Base-by-base conservation (phyloP, 2,888 invertebrate genomes). In the Harpagoxenus sublaevis region DNA sequence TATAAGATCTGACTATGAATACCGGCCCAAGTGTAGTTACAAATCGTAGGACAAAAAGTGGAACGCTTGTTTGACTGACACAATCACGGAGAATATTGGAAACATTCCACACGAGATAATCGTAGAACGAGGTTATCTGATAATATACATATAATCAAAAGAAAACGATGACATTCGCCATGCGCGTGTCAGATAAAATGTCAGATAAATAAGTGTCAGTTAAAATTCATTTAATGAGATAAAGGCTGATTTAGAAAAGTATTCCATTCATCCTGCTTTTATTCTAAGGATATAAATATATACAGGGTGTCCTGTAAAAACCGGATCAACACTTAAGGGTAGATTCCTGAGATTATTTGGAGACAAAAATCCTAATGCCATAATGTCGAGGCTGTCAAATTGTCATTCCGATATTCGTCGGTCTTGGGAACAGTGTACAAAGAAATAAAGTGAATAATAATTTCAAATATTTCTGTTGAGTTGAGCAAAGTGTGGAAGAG, bases 171-270 rank as follows among this genome's bases (percentile, higher is more conserved):
- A 55, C 12, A 15, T 35, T n/a, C 15, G 8, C 31, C 6, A 35
- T 35, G 23, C 23, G 23, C 23, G 3, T 4, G n/a, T 35, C 23
- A 12, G n/a, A 77, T 23, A 23, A 23, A 23, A 23, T 23, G 6
- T 35, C 35, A 35, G 35, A 35, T 35, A 35, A 35, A 6, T 23
- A 23, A 23, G 3, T 5, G n/a, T 35, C 23, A 15, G n/a, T 66
- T 42, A n/a, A 48, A 81, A 71, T 79, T 23, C 48, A 23, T 79
- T 60, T 71, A 81, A 71, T 10, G 78, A 78, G 68, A 68, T n/a
- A 71, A 81, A 81, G 79, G 73, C 79, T 81, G 79, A 81, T 71
- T 60, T 81, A 81, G 39, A 51, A 71, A 79, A 81, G 28, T 62
- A 28, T 71, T 71, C 39, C 48, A 71, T 57, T 71, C 45, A 48